phyloP scores from a whole-genome alignment of 1,140 invertebrate genomes.

The Drosophila azteca region DNA sequence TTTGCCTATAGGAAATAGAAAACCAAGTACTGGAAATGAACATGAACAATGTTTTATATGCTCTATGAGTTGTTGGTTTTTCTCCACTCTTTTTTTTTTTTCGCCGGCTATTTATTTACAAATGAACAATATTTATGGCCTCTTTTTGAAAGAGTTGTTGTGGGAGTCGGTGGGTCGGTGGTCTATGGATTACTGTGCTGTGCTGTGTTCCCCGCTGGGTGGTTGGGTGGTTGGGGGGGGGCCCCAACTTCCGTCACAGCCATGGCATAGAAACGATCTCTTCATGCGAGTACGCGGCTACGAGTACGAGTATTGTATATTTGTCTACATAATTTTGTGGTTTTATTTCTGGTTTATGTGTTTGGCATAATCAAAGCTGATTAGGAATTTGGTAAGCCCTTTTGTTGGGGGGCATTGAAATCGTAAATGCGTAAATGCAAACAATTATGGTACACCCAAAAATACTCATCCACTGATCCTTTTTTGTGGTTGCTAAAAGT shows the following conservation, averaged over 20 bases:
- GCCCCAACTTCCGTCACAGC: slow-evolving; percentile 55
- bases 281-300: background rate
- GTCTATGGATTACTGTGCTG: no score
- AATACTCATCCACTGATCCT: background rate
- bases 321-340: slow-evolving; percentile 56
- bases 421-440: slow-evolving; percentile 34
- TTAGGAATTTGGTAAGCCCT: slow-evolving; percentile 16
- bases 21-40: slow-evolving; percentile 44
- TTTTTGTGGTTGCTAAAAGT: slow-evolving; percentile 27
- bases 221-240: slow-evolving; percentile 5
- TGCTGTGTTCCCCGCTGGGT: background rate
- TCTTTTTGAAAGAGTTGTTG: slow-evolving; percentile 50
- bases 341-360: slow-evolving; percentile 54
- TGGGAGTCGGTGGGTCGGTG: slow-evolving; percentile 21
- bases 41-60: slow-evolving; percentile 75
- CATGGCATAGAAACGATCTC: slow-evolving; percentile 53
- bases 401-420: slow-evolving; percentile 7
- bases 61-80: slow-evolving; percentile 54
- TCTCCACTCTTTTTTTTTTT: slow-evolving; percentile 27
- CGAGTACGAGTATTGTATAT: background rate
- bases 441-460: slow-evolving; percentile 46
- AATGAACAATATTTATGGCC: slow-evolving; percentile 82
- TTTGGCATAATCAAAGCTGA: slow-evolving; percentile 45
- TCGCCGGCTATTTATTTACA: slow-evolving; percentile 71
- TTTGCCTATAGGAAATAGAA: slow-evolving; percentile 66